These are phyloP conservation scores for Mamestra brassicae DNA, from an alignment of 2,888 invertebrate species.

Conservation along the genomic window DNA sequence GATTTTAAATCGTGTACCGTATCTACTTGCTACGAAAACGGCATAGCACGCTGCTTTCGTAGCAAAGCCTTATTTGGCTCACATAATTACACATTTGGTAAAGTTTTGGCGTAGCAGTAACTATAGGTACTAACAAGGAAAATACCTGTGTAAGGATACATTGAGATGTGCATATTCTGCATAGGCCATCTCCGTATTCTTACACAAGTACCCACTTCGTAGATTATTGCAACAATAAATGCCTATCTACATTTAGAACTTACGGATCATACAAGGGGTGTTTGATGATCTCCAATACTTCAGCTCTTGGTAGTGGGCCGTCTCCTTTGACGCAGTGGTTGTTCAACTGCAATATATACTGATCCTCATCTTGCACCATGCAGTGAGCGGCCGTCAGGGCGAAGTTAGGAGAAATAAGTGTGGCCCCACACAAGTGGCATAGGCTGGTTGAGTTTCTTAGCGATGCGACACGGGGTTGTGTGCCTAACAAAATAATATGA, in stretches of 20 bases:
- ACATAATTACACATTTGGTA: not conserved
- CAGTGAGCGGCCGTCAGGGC: slow-evolving; percentile 88
- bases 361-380: slow-evolving; percentile 64
- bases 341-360: slow-evolving; percentile 78
- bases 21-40: not conserved
- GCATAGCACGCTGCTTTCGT: not conserved
- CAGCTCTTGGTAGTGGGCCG: slow-evolving; percentile 64
- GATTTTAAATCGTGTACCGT: not conserved
- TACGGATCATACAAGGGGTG: slow-evolving; percentile 82
- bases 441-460: slow-evolving; percentile 73
- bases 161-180: not conserved
- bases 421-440: slow-evolving; percentile 82
- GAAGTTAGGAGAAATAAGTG: slow-evolving; percentile 74
- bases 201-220: not conserved
- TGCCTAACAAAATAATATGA: slow-evolving; percentile 68
- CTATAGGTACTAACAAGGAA: not conserved
- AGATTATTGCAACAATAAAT: not conserved
- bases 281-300: slow-evolving; percentile 75
- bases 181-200: not conserved
- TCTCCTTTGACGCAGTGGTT: slow-evolving; percentile 75
- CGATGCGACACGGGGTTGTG: slow-evolving; percentile 79
- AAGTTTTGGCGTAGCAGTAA: not conserved
- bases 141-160: not conserved
- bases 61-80: not conserved
- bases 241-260: slow-evolving; percentile 52